Base-by-base conservation (phyloP, 2,113 vertebrate genomes). In the Microtus montanus region DNA sequence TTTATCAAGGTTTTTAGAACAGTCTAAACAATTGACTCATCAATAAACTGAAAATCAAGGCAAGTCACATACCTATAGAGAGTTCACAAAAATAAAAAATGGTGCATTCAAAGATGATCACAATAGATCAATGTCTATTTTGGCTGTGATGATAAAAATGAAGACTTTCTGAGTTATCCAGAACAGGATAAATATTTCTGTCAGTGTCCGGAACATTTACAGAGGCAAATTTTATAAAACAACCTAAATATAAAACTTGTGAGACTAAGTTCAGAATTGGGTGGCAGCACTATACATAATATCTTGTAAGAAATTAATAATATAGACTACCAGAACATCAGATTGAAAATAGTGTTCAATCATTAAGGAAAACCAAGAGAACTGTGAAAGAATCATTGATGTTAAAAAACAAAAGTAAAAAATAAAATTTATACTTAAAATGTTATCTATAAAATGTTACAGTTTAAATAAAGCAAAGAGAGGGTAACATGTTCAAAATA, bases 1-100 rank as follows among this genome's bases (percentile, higher is more conserved):
- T 94, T 90, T 94, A 73, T 93, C 52, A 92, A 95, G 44, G 19
- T 77, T 93, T 93, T 84, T 52, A 87, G 80, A 66, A 26, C 33
- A 92, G 44, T 95, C 61, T 91, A 89, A 97, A 92, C 71, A 96
- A 95, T 26, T 95, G 85, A 24, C 19, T 96, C 90, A 93, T 96
- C 87, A 94, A 94, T 96, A 92, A 93, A 85, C 71, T 87, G 83
- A 77, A 96, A 90, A 90, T 90, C 11, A 35, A 83, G 52, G 52
- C 44, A 90, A 11, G 22, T 93, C 52, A 66, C 19, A 77, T 24
- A 91, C 28, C 38, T 89, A 24, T 17, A 73, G 19, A 93, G 66
- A 35, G 20, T 88, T 88, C 33, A 77, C 26, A 91, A 64, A 41
- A 82, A 19, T 47, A 74, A 92, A 64, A 66, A 86, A 41, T 73